Conservation (phyloP, 1,140 invertebrate species). For the Apis florea region DNA sequence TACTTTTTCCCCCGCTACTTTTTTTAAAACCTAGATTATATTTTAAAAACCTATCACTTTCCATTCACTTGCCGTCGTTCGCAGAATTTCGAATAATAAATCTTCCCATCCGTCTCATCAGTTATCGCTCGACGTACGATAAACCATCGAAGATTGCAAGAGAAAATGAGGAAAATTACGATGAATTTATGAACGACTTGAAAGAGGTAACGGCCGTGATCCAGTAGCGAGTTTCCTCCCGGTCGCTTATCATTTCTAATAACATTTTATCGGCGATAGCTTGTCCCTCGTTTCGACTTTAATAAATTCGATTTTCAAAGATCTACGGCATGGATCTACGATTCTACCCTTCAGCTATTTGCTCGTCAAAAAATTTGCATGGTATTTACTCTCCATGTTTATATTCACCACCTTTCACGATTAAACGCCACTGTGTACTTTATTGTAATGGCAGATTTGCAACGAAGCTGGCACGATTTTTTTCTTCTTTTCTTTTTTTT, state of each 20-base stretch:
- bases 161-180: not conserved
- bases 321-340: slow-evolving; percentile 40
- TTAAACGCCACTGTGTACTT: slow-evolving; percentile 20
- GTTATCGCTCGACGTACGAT: not conserved
- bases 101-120: not conserved
- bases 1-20: not conserved
- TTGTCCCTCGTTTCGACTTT: not conserved
- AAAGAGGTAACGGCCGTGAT: too few species aligned
- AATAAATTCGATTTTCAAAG: slow-evolving; percentile 9
- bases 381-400: slow-evolving; percentile 34
- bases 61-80: not conserved
- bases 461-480: slow-evolving; percentile 13
- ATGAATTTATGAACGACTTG: not conserved
- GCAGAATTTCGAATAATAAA: not conserved
- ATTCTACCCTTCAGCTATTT: slow-evolving; percentile 64
- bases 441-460: slow-evolving; percentile 38
- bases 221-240: not conserved
- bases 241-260: slow-evolving; percentile 65
- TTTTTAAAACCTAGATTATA: too few species aligned
- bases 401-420: slow-evolving; percentile 24
- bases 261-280: slow-evolving; percentile 60
- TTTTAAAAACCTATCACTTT: not conserved
- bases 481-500: not conserved
- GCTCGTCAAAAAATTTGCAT: slow-evolving; percentile 61
- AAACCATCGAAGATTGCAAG: not conserved